Conservation (phyloP, 2,797 vertebrate species). For the Picus viridis region DNA sequence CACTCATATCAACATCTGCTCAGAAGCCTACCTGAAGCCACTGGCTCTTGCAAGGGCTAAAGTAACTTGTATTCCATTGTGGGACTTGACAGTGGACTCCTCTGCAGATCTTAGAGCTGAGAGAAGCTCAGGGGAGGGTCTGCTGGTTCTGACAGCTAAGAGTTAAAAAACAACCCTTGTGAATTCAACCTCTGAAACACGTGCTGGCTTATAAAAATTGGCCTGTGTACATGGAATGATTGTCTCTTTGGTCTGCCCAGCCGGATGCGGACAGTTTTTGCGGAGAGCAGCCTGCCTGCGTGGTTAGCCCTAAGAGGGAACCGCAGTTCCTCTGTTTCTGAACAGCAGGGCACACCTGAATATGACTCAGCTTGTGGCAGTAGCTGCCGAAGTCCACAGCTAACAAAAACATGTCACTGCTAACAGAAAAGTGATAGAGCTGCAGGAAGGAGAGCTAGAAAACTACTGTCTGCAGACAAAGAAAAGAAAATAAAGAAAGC, state of each 20-base stretch:
- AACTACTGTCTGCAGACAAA: background rate
- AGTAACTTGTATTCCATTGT: background rate
- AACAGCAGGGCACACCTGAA: background rate
- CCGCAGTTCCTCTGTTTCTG: background rate
- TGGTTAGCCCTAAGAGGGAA: background rate
- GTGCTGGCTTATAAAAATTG: background rate
- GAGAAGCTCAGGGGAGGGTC: background rate
- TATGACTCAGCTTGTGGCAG: background rate
- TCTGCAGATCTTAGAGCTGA: background rate
- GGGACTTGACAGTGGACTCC: background rate
- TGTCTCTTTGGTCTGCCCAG: background rate
- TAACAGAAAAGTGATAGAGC: background rate
- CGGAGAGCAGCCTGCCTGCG: background rate
- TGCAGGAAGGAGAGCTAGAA: background rate
- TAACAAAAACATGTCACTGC: rapidly evolving
- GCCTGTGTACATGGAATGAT: background rate
- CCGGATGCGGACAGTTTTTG: background rate
- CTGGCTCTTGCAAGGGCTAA: background rate
- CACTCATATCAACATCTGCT: background rate
- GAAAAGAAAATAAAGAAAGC: background rate
- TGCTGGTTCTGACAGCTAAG: background rate
- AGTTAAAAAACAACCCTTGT: background rate
- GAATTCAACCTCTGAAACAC: background rate
- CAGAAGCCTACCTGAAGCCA: background rate
- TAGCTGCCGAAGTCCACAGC: background rate